These are phyloP conservation scores for Prosapia bicincta DNA, from an alignment of 2,888 invertebrate genomes.

Conservation along the genomic window DNA sequence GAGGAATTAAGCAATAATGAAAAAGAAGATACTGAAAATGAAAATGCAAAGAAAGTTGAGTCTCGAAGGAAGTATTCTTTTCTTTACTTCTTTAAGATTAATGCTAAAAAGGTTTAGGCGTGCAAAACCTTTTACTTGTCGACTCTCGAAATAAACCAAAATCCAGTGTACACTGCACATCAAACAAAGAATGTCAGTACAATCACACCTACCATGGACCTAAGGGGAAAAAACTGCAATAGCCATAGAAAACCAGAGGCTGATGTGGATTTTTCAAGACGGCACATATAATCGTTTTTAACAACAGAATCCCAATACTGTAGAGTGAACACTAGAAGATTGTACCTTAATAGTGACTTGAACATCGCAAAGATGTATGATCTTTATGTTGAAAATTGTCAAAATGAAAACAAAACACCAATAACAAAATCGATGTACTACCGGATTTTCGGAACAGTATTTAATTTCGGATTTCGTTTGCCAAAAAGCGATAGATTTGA, in stretches of 20 bases:
- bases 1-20: neutral
- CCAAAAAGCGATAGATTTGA: no score
- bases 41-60: neutral
- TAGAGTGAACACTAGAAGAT: neutral
- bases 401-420: no score
- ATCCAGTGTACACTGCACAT: slow-evolving; percentile 2
- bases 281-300: slow-evolving; percentile 2
- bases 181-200: no score
- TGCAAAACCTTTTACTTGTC: no score
- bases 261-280: slow-evolving; percentile 4
- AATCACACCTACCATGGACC: slow-evolving; percentile 7
- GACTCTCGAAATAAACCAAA: slow-evolving; percentile 9
- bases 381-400: no score
- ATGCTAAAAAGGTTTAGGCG: no score
- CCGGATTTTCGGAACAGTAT: neutral
- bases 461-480: no score
- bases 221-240: neutral
- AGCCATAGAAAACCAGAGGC: neutral
- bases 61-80: slow-evolving; percentile 13
- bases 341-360: neutral
- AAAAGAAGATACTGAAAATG: neutral
- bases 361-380: neutral
- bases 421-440: neutral
- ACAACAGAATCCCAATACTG: slow-evolving; percentile 13
- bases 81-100: slow-evolving; percentile 8